Evolutionary conservation across 1,140 invertebrate genomes (phyloP).

Genomic region (Drosophila ohnishii): DNA sequence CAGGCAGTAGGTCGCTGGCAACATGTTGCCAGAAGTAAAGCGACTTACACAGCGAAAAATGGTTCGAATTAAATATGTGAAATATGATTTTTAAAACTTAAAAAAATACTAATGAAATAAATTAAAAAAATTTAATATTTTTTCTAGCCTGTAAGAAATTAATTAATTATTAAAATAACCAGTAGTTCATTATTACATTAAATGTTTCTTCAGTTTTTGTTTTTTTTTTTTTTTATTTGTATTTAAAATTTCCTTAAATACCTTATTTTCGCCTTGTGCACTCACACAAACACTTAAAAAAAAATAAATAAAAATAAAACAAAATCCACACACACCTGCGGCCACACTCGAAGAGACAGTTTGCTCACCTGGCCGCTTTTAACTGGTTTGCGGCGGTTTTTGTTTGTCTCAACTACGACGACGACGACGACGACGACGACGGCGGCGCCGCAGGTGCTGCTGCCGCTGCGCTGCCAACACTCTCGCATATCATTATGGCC

Average conservation of each 20-base stretch:
- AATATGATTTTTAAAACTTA: background rate
- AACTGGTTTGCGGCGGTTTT: slow-evolving; percentile 72
- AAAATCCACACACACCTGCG: slow-evolving; percentile 31
- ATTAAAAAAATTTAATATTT: background rate
- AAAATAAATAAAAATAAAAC: slow-evolving; percentile 14
- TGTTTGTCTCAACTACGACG: slow-evolving; percentile 42
- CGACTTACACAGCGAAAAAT: background rate
- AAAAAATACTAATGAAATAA: background rate
- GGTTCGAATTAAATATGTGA: background rate
- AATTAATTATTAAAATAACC: background rate
- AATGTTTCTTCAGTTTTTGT: background rate
- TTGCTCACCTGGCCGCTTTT: slow-evolving; percentile 48
- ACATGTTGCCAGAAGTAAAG: slow-evolving; percentile 24
- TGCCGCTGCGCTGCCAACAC: slow-evolving; percentile 19
- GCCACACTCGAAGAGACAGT: slow-evolving; percentile 40
- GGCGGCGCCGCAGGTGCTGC: background rate
- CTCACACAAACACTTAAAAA: background rate
- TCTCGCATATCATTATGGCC: slow-evolving; percentile 58
- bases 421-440: slow-evolving; percentile 1
- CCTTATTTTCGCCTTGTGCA: background rate
- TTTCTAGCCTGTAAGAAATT: background rate
- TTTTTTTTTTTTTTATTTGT: background rate
- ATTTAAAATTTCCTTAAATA: background rate
- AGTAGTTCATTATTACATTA: background rate
- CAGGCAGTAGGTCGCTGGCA: slow-evolving; percentile 45